phyloP scores from a whole-genome alignment of 2,888 invertebrate genomes.

The Drosophila prostipennis region DNA sequence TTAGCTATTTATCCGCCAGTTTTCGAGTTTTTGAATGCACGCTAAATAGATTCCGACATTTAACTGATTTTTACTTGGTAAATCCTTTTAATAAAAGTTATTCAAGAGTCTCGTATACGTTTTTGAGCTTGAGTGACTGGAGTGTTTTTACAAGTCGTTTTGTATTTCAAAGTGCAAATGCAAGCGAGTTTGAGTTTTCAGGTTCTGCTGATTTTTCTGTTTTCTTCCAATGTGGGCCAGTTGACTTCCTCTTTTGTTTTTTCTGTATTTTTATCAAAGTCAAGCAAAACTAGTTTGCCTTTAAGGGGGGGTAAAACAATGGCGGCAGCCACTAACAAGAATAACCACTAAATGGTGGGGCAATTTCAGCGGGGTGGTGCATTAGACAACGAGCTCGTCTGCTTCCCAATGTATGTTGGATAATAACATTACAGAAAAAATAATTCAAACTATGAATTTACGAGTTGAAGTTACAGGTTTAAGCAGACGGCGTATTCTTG shows the following conservation, averaged over 20 bases:
- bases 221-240: constrained; percentile 52
- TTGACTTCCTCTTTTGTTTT: constrained; percentile 31
- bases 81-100: too few species aligned
- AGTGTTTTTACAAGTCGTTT: too few species aligned
- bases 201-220: constrained; percentile 49
- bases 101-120: too few species aligned
- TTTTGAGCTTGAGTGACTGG: too few species aligned
- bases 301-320: constrained; percentile 36
- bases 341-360: constrained; percentile 59
- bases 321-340: constrained; percentile 65
- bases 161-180: constrained; percentile 9
- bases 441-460: too few species aligned
- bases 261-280: constrained; percentile 64
- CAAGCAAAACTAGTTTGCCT: constrained; percentile 66
- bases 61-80: too few species aligned
- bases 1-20: not conserved
- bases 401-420: not conserved
- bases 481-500: too few species aligned
- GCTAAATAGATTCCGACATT: too few species aligned
- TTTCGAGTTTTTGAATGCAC: not conserved
- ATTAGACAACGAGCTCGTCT: not conserved
- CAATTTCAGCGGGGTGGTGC: not conserved
- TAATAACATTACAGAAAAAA: too few species aligned
- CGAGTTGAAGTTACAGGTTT: too few species aligned
- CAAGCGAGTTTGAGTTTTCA: constrained; percentile 7